These are phyloP conservation scores for Cinclus cinclus DNA, from an alignment of 2,113 vertebrate genomes.

Conservation along the genomic window DNA sequence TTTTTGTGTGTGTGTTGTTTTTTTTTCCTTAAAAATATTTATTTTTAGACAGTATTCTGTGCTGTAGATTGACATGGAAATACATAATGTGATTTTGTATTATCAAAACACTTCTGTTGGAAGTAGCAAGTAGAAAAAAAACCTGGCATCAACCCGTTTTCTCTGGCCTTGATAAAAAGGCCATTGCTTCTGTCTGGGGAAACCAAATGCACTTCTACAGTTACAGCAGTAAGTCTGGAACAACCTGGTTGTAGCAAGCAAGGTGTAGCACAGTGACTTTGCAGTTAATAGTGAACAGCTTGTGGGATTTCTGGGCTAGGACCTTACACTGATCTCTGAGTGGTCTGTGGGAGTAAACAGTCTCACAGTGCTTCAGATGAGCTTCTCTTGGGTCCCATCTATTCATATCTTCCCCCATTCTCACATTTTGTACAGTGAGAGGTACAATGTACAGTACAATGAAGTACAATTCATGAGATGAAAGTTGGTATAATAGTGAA, in stretches of 20 bases:
- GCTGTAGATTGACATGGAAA: neutral
- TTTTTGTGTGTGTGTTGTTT: neutral
- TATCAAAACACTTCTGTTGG: neutral
- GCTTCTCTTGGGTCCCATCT: neutral
- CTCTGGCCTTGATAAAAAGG: neutral
- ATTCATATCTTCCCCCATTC: neutral
- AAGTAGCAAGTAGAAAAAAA: neutral
- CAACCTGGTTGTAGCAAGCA: neutral
- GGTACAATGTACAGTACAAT: too few species aligned
- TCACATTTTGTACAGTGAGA: neutral
- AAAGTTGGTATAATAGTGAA: neutral
- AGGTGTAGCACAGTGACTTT: neutral
- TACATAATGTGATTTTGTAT: neutral
- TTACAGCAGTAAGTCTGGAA: neutral
- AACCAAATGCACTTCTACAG: neutral
- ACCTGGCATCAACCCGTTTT: neutral
- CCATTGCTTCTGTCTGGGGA: neutral
- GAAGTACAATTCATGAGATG: too few species aligned
- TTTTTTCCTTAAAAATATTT: neutral
- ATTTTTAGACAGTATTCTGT: neutral
- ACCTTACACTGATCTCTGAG: neutral
- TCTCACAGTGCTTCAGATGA: neutral
- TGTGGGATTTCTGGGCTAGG: accelerated
- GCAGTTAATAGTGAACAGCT: neutral
- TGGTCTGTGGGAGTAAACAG: neutral